Base-by-base conservation (phyloP, 1,140 invertebrate genomes). In the Propsilocerus akamusi region DNA sequence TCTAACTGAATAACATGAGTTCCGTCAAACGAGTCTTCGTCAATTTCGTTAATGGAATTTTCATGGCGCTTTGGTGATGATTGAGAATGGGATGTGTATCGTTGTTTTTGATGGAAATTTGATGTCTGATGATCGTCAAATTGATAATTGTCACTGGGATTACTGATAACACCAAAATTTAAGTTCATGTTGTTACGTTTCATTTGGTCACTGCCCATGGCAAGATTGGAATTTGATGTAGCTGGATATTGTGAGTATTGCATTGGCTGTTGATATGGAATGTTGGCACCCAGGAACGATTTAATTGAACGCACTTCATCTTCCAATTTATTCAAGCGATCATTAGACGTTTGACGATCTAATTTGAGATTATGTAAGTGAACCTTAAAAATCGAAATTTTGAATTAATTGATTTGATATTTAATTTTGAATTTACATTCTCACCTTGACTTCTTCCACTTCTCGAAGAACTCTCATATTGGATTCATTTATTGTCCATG, bases 401-500 rank as follows among this genome's bases (percentile, higher is more conserved):
- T 3, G 2, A 17, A 22, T 12, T 8, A 5, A 17, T 41, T 5
- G 20, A 10, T 41, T 41, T 41, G 14, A 22, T 12, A 12, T 14
- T 4, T 3, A 41, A 41, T 17, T 41, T 41, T 14, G 14, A 41
- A 14, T 3, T 20, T 4, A 2, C 8, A 8, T 25, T 17, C 24
- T 24, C 52, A 65, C 63, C 56, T 65, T 65, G 5, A 65, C 51
- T 37, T 65, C 63, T 54, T 65, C 62, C 17, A 65, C 59, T 32
- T 65, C 63, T n/a, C 63, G 58, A 37, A 62, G 49, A 14, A 63
- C 57, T 22, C 61, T 59, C 25, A 61, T 55, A 58, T 70, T 71
- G 26, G 67, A 65, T 59, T 70, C 65, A 55, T 59, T 66, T 26
- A 71, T 49, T 34, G 58, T 53, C 63, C 63, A 62, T 30, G 71